These are phyloP conservation scores for Cantharis rustica DNA, from an alignment of 2,888 invertebrate genomes.

Conservation along the genomic window DNA sequence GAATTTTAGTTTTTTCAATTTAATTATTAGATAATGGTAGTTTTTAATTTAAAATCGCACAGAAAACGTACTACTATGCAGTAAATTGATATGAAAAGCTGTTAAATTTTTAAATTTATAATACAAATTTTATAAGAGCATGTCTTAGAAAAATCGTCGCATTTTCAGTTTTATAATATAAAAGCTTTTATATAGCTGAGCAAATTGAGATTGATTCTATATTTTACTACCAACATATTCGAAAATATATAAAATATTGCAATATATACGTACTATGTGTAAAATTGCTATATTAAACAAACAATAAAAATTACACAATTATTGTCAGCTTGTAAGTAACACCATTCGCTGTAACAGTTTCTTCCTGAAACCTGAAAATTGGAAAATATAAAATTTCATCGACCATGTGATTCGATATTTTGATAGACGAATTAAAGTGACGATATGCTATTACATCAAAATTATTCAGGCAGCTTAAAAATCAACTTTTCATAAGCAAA, in stretches of 20 bases:
- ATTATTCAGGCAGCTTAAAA: neutral
- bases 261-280: neutral
- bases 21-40: neutral
- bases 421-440: neutral
- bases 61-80: neutral
- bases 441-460: too few relatives aligned
- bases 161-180: conserved; percentile 5
- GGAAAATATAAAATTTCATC: neutral
- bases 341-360: neutral
- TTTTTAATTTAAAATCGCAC: neutral
- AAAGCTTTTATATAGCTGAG: neutral
- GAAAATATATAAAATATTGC: neutral
- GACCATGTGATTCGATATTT: neutral
- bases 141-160: conserved; percentile 2
- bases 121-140: conserved; percentile 2
- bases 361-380: neutral
- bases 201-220: conserved; percentile 1
- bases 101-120: conserved; percentile 2
- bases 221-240: conserved; percentile 1
- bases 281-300: neutral
- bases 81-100: neutral
- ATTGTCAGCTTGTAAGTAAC: neutral
- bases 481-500: neutral
- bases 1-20: neutral
- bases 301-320: neutral